These are phyloP conservation scores for Meandrusa payeni DNA, from an alignment of 2,888 invertebrate genomes.

Conservation along the genomic window DNA sequence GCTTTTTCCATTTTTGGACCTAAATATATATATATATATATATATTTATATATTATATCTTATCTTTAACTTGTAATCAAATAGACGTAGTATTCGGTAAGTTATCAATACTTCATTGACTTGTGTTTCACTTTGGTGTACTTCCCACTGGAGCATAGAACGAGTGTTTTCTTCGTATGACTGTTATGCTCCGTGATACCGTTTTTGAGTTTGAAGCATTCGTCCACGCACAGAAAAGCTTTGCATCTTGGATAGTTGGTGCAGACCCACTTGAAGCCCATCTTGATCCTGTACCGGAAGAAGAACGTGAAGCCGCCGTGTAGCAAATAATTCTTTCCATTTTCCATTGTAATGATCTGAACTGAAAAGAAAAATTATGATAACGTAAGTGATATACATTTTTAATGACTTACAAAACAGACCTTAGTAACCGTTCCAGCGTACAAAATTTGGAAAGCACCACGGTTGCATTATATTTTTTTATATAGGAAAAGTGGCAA, in stretches of 20 bases:
- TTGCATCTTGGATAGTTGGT: slow-evolving; percentile 35
- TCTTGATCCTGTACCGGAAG: slow-evolving; percentile 31
- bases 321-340: slow-evolving; percentile 31
- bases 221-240: slow-evolving; percentile 39
- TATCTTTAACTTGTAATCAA: too few relatives aligned
- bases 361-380: slow-evolving; percentile 27
- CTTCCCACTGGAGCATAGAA: slow-evolving; percentile 20
- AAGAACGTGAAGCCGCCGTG: slow-evolving; percentile 36
- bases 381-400: too few relatives aligned
- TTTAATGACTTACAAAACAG: too few relatives aligned
- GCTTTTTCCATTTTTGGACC: too few relatives aligned
- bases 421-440: too few relatives aligned
- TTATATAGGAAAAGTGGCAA: too few relatives aligned
- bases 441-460: too few relatives aligned
- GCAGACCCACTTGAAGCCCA: slow-evolving; percentile 35
- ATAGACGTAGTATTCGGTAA: too few relatives aligned
- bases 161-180: slow-evolving; percentile 32
- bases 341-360: slow-evolving; percentile 28
- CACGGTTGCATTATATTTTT: too few relatives aligned
- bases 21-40: too few relatives aligned
- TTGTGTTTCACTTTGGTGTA: slow-evolving; percentile 21
- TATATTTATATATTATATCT: too few relatives aligned
- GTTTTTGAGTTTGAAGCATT: slow-evolving; percentile 33
- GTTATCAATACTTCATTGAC: not conserved
- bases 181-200: slow-evolving; percentile 30